Base-by-base conservation (phyloP, 2,113 vertebrate genomes). In the Oreocharis arfaki region DNA sequence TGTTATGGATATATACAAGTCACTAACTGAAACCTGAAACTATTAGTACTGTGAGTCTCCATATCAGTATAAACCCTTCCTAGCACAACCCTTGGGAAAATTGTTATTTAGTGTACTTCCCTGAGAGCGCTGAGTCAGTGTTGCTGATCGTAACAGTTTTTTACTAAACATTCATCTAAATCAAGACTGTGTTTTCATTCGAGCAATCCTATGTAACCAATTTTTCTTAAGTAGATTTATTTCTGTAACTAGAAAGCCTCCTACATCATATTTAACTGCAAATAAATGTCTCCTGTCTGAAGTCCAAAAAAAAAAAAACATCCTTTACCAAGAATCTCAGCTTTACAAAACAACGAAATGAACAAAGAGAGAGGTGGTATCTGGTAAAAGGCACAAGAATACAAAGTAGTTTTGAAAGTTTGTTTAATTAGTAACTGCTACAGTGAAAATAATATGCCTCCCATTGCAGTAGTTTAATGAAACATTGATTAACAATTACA, bases 401-500 rank as follows among this genome's bases (percentile, higher is more conserved):
- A 77, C 23, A 52, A 93, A 95, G 33, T 30, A 65, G 1, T 80
- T 44, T 91, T 47, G 16, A 0, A 86, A 86, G 60, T 53, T 46
- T 83, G 39, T 37, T 73, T 74, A 93, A 96, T 71, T 89, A 84
- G 59, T 67, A 96, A 84, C 84, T 93, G 57, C 52, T 71, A 44
- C 77, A 92, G 63, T 63, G 37, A 88, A 78, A 94, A 96, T 61
- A 95, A 63, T 96, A 74, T 22, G 37, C 60, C 84, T 73, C 61
- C 33, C 74, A 60, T 13, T 76, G 27, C 64, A 93, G 61, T 37
- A 89, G 92, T 96, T 91, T 91, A 94, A 95, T 92, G 50, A 96
- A 88, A 53, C 80, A 95, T 61, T 95, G 95, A 97, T 89, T 98
- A 93, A 67, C 94, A 97, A 86, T 95, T 97, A 93, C 20, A 95